These are phyloP conservation scores for Denticeps clupeoides DNA, from an alignment of 2,797 vertebrate species.

Conservation along the genomic window DNA sequence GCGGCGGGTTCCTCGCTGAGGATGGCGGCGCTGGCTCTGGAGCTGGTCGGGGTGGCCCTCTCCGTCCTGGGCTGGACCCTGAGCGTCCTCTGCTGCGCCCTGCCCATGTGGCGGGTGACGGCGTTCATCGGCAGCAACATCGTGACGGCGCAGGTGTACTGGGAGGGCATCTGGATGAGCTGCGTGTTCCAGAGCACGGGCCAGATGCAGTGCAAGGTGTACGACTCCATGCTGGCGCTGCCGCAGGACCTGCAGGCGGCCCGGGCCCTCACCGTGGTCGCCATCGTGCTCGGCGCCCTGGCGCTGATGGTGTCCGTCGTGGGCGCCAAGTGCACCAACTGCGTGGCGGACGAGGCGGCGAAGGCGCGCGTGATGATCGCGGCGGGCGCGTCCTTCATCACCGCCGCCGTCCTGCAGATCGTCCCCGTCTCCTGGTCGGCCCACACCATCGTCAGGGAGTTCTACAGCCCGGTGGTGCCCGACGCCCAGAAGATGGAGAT, in stretches of 20 bases:
- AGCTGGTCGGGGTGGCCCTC: slow-evolving; percentile 67
- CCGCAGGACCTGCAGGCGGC: too few relatives aligned
- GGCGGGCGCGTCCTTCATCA: slow-evolving; percentile 68
- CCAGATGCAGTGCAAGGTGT: too few relatives aligned
- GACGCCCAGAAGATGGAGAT: slow-evolving; percentile 77
- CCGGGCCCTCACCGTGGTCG: slow-evolving; percentile 68
- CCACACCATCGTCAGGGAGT: too few relatives aligned
- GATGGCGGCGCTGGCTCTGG: slow-evolving; percentile 72
- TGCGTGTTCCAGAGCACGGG: too few relatives aligned
- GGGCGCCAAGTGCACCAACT: slow-evolving; percentile 88
- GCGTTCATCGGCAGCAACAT: slow-evolving; percentile 86
- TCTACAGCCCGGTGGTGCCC: slow-evolving; percentile 57
- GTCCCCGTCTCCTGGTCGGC: slow-evolving; percentile 87
- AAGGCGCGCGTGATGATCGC: slow-evolving; percentile 79
- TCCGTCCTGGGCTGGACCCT: slow-evolving; percentile 73
- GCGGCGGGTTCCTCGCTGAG: too few relatives aligned
- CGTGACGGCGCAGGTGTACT: slow-evolving; percentile 75
- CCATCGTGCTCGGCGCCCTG: slow-evolving; percentile 66
- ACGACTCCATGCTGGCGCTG: too few relatives aligned
- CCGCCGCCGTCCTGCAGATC: slow-evolving; percentile 62
- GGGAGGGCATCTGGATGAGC: slow-evolving; percentile 87
- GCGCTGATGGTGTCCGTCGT: slow-evolving; percentile 71
- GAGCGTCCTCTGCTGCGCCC: slow-evolving; percentile 63
- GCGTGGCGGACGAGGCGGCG: too few relatives aligned
- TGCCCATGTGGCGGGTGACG: slow-evolving; percentile 84